These are phyloP conservation scores for Augochlorella aurata DNA, from an alignment of 2,888 invertebrate species.

Conservation along the genomic window DNA sequence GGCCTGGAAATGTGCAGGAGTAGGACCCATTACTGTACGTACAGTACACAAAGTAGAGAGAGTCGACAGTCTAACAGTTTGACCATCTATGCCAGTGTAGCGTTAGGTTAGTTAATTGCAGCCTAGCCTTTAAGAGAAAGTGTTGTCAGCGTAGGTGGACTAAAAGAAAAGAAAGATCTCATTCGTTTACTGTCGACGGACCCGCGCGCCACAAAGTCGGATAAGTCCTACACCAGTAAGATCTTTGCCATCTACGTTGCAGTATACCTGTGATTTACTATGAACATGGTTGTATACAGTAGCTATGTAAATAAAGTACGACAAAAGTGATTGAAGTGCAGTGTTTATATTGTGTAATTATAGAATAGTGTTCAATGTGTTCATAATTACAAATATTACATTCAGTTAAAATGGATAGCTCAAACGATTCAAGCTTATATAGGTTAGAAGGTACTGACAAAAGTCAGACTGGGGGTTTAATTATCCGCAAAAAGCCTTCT, in stretches of 20 bases:
- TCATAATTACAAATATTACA: neutral
- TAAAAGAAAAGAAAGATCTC: no score
- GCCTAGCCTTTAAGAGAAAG: no score
- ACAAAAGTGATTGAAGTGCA: neutral
- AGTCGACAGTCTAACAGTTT: neutral
- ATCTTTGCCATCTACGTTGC: no score
- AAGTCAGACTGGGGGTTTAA: constrained; percentile 80
- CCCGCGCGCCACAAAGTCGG: no score
- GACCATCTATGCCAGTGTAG: neutral
- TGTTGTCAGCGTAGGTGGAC: no score
- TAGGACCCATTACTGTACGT: no score
- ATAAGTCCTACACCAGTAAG: no score
- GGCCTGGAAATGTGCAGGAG: no score
- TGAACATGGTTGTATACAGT: neutral
- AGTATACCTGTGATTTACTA: neutral
- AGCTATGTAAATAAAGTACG: no score
- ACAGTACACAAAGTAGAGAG: neutral
- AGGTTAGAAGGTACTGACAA: constrained; percentile 81
- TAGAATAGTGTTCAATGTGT: neutral
- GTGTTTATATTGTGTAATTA: neutral
- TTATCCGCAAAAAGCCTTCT: constrained; percentile 81
- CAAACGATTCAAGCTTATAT: constrained; percentile 78
- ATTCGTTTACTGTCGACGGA: no score
- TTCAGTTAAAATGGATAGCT: constrained; percentile 54
- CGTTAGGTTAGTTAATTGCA: no score